Percentiles rank a stretch among this genome's conserved stretches.
Evolutionary conservation across 2,113 vertebrate species (phyloP).

Genomic region (Arizona elegans): DNA sequence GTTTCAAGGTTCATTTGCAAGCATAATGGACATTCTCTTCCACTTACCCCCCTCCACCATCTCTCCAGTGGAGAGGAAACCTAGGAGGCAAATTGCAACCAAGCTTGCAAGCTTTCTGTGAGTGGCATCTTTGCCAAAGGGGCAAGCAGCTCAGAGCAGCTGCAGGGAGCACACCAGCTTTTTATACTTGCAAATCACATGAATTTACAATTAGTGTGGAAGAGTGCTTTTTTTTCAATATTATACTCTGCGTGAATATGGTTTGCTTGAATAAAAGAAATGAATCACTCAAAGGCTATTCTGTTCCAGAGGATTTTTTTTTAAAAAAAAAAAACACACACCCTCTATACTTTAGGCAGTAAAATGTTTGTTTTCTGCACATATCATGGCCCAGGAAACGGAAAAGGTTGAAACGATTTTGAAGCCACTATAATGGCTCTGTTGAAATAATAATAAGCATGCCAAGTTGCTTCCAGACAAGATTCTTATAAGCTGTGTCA

Average conservation of each 20-base stretch:
- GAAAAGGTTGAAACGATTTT: slow-evolving; percentile 1
- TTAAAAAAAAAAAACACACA: background rate
- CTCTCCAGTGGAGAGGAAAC: slow-evolving; percentile 5
- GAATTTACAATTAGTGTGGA: slow-evolving; percentile 35
- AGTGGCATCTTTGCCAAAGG: slow-evolving; percentile 29
- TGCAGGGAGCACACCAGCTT: slow-evolving; percentile 12
- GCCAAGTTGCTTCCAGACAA: background rate
- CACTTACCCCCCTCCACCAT: background rate
- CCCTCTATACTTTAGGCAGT: background rate
- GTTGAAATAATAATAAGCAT: background rate
- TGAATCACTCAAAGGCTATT: slow-evolving; percentile 23
- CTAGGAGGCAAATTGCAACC: slow-evolving; percentile 24
- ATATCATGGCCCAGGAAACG: background rate
- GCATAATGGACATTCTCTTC: background rate
- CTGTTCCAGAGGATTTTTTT: background rate
- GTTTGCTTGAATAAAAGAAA: slow-evolving; percentile 31
- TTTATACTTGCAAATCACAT: slow-evolving; percentile 36
- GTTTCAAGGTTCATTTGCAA: slow-evolving; percentile 39
- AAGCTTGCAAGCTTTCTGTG: slow-evolving; percentile 13
- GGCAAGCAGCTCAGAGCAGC: slow-evolving; percentile 15
- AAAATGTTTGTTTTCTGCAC: slow-evolving; percentile 16
- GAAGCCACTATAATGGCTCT: background rate
- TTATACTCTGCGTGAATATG: slow-evolving; percentile 18
- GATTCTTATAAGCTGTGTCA: background rate
- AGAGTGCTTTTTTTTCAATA: slow-evolving; percentile 29